Evolutionary conservation across 2,113 vertebrate species (phyloP).

Genomic region (Halichoeres trimaculatus): DNA sequence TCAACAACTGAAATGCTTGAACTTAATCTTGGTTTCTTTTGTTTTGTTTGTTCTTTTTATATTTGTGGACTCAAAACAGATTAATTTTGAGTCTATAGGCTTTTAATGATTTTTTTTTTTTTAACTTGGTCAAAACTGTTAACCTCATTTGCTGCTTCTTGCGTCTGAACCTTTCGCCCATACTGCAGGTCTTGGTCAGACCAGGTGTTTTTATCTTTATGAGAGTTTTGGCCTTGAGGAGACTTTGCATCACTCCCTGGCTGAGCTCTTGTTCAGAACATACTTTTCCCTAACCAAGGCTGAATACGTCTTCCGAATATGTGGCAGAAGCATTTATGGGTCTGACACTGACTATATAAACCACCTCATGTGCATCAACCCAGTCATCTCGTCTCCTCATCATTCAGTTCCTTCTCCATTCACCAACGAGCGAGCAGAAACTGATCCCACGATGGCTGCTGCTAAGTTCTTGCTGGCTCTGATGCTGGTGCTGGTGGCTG

Average conservation of each 20-base stretch:
- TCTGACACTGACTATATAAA: slow-evolving; percentile 70
- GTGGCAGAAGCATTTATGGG: slow-evolving; percentile 31
- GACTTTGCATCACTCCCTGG: slow-evolving; percentile 23
- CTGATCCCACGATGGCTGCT: slow-evolving; percentile 56
- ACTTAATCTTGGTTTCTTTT: not conserved
- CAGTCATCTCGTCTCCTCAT: slow-evolving; percentile 1
- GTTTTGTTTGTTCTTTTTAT: not conserved
- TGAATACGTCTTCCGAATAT: slow-evolving; percentile 39
- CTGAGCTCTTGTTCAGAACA: slow-evolving; percentile 75
- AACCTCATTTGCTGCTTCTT: not conserved
- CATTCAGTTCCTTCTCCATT: not conserved
- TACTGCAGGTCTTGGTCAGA: slow-evolving; percentile 46
- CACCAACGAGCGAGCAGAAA: slow-evolving; percentile 1
- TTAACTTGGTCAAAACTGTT: not conserved
- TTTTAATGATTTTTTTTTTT: not conserved
- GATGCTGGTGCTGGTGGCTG: slow-evolving; percentile 56
- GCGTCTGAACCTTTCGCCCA: not conserved
- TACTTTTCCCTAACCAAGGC: slow-evolving; percentile 79
- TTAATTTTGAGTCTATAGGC: not conserved
- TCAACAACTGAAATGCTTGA: not conserved
- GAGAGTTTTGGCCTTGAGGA: slow-evolving; percentile 70
- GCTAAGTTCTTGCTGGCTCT: slow-evolving; percentile 59
- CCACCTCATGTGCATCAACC: slow-evolving; percentile 12
- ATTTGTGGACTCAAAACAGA: not conserved
- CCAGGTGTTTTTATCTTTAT: slow-evolving; percentile 65